Evolutionary conservation across 1,140 invertebrate species (phyloP), one percentile per base, ranked within the genome.

Genomic region (Hormaphis cornu): DNA sequence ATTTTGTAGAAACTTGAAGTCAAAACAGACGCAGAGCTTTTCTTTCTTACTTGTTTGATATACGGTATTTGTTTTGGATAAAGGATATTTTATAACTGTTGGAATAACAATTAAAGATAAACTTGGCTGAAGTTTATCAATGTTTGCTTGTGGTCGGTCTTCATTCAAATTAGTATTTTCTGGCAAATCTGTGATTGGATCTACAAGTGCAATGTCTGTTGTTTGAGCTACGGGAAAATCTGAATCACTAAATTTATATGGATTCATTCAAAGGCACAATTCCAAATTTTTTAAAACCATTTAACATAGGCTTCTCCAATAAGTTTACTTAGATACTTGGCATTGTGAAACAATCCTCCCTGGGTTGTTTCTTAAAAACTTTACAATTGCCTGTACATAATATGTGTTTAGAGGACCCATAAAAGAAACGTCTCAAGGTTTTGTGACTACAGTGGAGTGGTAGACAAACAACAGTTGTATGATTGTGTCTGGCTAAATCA

Each of bases 351-450:
- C 79, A 9, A 77, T 74, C 74, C 78, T 80, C n/a, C 79, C 78
- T 40, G 78, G 76, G 71, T 83, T 74, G 63, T 50, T 77, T 72
- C 73, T 54, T 76, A 82, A 75, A 79, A 80, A 83, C 42, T 50
- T 74, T 74, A 80, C 76, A 59, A 74, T 75, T 22, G 75, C 73
- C 12, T 76, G 0, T 72, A 75, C 75, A 33, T 79, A 73, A 71
- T 74, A 73, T 28, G 69, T 75, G 71, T 81, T 81, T 9, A 81
- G 76, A 35, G 79, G 75, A 14, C 75, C 76, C 72, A 74, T 79
- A 30, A 81, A 76, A 44, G 74, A 71, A 28, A 74, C 70, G 72
- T 80, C 78, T 3, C 80, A 72, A 10, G 76, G 77, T 70, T 79
- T 75, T 76, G 46, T 77, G 75, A 14, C 75, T 76, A 20, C 70